Evolutionary conservation across 2,113 vertebrate genomes (phyloP), one percentile per base, ranked within the genome.

Genomic region (Hoplias malabaricus): DNA sequence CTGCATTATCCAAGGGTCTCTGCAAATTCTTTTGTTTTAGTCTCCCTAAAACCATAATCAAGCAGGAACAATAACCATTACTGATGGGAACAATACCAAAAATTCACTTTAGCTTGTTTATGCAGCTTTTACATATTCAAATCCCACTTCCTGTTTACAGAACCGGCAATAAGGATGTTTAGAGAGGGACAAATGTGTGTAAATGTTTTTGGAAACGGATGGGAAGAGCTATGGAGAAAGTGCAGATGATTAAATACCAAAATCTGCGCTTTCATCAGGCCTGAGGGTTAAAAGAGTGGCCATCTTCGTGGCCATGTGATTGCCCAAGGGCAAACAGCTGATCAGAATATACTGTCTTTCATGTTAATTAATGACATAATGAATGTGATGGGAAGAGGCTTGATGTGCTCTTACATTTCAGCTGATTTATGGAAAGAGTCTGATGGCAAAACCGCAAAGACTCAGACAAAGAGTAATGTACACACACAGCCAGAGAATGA

Each of bases 71-170:
- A 69, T 69, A 19, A 19, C 40, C 42, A 70, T 78, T 70, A 78
- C 21, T 50, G 23, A 25, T 48, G 56, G 75, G 75, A 69, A 77
- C 65, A 33, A 46, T 21, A 68, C 65, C 63, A 76, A 76, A 76
- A 68, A 42, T 42, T 31, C 73, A 75, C 73, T 76, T 77, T 48
- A 59, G 65, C 46, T 59, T 21, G 56, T 67, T 69, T 77, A 59
- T 77, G 27, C 33, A 40, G 56, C 38, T 40, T 62, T 78, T 62
- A 70, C 54, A 77, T 62, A 69, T 77, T 77, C 42, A 69, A 36
- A 77, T 77, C 29, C 31, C 13, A 48, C 31, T 69, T 77, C 42
- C 66, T 77, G 75, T 77, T 77, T 69, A 77, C 40, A 48, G 36
- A 12, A 27, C 42, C 31, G 4, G 6, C 29, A 61, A 61, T 62